Evolutionary conservation across 2,113 vertebrate species (phyloP), one percentile per base, ranked within the genome.

Genomic region (Scophthalmus maximus): DNA sequence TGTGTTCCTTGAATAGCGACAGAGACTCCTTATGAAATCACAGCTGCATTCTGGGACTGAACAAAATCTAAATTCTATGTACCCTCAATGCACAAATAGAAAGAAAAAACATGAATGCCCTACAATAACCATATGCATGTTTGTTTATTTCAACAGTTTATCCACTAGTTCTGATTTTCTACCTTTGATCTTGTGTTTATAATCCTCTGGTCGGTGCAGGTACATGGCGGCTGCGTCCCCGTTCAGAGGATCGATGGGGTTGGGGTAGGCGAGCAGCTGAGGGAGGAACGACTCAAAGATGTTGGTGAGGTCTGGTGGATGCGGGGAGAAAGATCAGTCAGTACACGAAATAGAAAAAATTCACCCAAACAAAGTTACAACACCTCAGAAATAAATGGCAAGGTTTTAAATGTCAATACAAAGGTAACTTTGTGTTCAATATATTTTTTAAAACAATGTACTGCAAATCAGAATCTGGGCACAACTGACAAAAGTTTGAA

Each of bases 101-200:
- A 18, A 42, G 20, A 6, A 32, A 57, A 52, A 32, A 18, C 4
- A 2, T 1, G 12, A 32, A 12, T 2, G 18, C 14, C 0, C 17
- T 40, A 1, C 9, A 27, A 0, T 22, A 26, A 52, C 2, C 4
- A n/a, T n/a, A n/a, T n/a, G n/a, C n/a, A n/a, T n/a, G n/a, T 36
- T 4, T 14, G 10, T 11, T 36, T 36, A 36, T 10, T 36, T 4
- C 34, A 36, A 36, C 34, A 11, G 34, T 36, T 12, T 17, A 17
- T 40, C 14, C 4, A 40, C 36, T 40, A 5, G 12, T 15, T 40
- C 22, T 4, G 8, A 12, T 27, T 12, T 2, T 2, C 10, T 84
- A 98, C 98, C 98, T 97, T 98, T 98, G 86, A 99, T 99, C 94
- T 99, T 99, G 92, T 99, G 98, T 94, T 99, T 99, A 90, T 99